phyloP scores from a whole-genome alignment of 1,140 invertebrate species.

The Papilio polytes region DNA sequence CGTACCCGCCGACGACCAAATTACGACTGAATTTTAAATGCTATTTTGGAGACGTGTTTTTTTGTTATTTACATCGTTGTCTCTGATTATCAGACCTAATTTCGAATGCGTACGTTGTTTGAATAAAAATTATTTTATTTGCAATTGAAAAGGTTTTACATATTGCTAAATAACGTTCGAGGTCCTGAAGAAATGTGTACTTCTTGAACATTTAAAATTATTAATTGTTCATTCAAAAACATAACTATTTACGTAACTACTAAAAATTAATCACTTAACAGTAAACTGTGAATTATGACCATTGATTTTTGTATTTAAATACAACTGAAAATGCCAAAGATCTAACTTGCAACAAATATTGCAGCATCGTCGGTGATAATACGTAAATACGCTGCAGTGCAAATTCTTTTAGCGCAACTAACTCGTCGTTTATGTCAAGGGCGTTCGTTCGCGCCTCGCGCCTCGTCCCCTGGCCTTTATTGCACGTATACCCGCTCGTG shows the following conservation, averaged over 20 bases:
- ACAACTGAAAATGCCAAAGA: slow-evolving; percentile 12
- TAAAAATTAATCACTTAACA: background rate
- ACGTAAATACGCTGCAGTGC: slow-evolving; percentile 12
- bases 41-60: background rate
- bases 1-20: slow-evolving; percentile 5
- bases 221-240: too few relatives aligned
- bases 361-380: slow-evolving; percentile 27
- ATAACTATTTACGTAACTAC: too few relatives aligned
- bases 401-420: slow-evolving; percentile 36
- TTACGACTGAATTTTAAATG: slow-evolving; percentile 25
- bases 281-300: background rate
- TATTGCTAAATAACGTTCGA: background rate
- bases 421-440: slow-evolving; percentile 38
- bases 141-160: background rate
- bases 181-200: too few relatives aligned
- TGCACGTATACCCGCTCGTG: background rate
- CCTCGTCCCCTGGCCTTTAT: slow-evolving; percentile 20
- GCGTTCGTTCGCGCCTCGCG: slow-evolving; percentile 33
- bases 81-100: background rate
- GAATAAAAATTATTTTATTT: background rate
- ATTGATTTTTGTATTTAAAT: background rate
- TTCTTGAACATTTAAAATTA: background rate
- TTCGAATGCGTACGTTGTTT: background rate
- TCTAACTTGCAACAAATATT: background rate
- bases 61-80: background rate